Evolutionary conservation across 2,797 vertebrate species (phyloP).

Genomic region (Chaetophractus vellerosus): DNA sequence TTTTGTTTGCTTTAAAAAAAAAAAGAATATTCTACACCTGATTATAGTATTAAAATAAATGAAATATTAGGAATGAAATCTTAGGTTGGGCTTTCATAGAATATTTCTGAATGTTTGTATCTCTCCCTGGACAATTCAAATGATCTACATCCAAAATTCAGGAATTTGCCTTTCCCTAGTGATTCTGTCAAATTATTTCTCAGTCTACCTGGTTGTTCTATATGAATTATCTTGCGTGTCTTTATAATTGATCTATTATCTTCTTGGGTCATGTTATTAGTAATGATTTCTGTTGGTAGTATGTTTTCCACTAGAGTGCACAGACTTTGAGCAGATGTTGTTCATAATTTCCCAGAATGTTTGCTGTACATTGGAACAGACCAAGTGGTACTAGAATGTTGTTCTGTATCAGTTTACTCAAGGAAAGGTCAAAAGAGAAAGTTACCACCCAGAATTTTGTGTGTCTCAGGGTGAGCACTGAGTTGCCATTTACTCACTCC

Average conservation of each 20-base stretch:
- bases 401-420: not conserved
- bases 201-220: not conserved
- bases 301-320: not conserved
- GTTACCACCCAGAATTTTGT: not conserved
- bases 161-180: not conserved
- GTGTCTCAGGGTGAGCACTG: not conserved
- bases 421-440: slow-evolving; percentile 9
- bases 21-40: not conserved
- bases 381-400: not conserved
- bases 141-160: not conserved
- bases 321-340: not conserved
- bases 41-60: slow-evolving; percentile 37
- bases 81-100: not conserved
- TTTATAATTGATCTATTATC: not conserved
- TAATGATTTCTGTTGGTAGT: not conserved
- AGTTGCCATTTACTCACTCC: accelerated
- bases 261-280: not conserved
- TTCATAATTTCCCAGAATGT: not conserved
- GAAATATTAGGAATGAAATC: not conserved
- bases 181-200: slow-evolving; percentile 15
- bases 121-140: not conserved
- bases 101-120: not conserved
- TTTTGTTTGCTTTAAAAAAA: slow-evolving; percentile 63
- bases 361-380: not conserved
- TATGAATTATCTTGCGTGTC: not conserved